phyloP scores from a whole-genome alignment of 2,888 invertebrate species.

The Protophormia terraenovae region DNA sequence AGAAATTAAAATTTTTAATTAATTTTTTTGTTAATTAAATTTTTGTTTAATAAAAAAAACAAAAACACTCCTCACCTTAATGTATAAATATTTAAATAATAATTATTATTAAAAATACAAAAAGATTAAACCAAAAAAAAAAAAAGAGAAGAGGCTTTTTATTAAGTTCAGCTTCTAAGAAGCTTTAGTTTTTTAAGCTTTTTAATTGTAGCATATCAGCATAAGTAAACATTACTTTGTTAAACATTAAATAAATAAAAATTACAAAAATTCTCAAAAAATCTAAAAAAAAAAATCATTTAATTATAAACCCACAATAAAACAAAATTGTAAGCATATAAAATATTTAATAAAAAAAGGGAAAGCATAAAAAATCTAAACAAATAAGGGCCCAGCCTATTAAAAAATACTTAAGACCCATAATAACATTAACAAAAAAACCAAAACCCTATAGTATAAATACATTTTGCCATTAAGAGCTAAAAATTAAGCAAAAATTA shows the following conservation, averaged over 20 bases:
- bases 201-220: slow-evolving; percentile 68
- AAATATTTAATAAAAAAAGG: not conserved
- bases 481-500: slow-evolving; percentile 42
- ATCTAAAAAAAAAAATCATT: slow-evolving; percentile 3
- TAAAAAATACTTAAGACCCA: slow-evolving; percentile 17
- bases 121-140: slow-evolving; percentile 26
- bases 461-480: slow-evolving; percentile 40
- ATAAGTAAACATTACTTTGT: slow-evolving; percentile 61
- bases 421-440: not conserved
- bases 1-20: too few relatives aligned
- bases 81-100: slow-evolving; percentile 29
- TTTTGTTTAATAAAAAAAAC: too few relatives aligned
- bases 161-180: slow-evolving; percentile 69
- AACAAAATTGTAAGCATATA: slow-evolving; percentile 40
- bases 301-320: slow-evolving; percentile 1
- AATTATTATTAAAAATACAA: slow-evolving; percentile 24
- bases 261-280: not conserved
- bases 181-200: slow-evolving; percentile 68
- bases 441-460: slow-evolving; percentile 12
- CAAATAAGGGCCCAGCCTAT: slow-evolving; percentile 51
- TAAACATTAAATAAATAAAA: slow-evolving; percentile 37
- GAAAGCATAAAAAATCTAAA: not conserved
- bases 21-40: too few relatives aligned
- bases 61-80: slow-evolving; percentile 5
- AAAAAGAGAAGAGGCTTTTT: slow-evolving; percentile 63